Conservation (phyloP, 2,888 invertebrate genomes). For the Metellina segmentata region DNA sequence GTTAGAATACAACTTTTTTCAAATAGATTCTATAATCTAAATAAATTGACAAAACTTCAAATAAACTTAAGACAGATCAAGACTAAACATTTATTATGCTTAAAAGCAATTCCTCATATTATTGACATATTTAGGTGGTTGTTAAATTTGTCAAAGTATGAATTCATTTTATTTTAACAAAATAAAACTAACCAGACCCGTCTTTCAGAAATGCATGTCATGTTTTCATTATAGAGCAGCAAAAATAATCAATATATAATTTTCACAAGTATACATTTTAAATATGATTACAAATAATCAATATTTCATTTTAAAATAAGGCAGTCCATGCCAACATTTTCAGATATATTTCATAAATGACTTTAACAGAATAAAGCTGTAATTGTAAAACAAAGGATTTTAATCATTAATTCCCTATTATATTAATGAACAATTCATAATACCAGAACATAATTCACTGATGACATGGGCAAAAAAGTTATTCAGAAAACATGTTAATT, state of each 20-base stretch:
- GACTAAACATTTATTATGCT: not conserved
- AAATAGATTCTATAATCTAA: too few species aligned
- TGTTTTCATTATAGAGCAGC: not conserved
- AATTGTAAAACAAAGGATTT: not conserved
- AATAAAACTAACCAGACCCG: not conserved
- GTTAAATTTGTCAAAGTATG: too few species aligned
- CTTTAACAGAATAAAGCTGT: not conserved
- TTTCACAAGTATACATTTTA: not conserved
- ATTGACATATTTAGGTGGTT: not conserved
- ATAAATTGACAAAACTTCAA: not conserved
- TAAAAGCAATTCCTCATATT: not conserved
- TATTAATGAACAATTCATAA: not conserved
- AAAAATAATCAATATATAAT: not conserved
- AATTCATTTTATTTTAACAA: not conserved
- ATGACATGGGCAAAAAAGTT: too few species aligned
- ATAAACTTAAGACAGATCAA: not conserved
- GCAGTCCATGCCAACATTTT: not conserved
- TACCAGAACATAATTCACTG: not conserved
- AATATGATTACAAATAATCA: not conserved
- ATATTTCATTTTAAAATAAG: not conserved
- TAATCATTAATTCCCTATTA: not conserved
- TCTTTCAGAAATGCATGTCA: not conserved
- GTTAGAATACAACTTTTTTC: too few species aligned
- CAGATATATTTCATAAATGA: not conserved
- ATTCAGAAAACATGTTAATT: too few species aligned